Percentiles rank a stretch among this genome's conserved stretches.
phyloP scores from a whole-genome alignment of 1,140 invertebrate species.

The Melanaphis sacchari region DNA sequence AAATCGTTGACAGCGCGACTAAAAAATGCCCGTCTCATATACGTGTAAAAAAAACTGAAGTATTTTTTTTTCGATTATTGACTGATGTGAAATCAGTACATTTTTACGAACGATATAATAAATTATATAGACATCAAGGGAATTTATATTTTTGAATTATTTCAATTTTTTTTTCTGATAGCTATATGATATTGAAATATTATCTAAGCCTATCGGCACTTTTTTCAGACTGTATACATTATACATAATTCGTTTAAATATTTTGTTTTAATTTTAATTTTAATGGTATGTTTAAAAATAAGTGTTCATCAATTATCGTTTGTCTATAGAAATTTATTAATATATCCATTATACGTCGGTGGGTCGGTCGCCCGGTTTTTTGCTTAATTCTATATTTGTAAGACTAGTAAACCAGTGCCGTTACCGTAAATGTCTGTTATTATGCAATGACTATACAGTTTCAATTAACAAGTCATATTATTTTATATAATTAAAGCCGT shows the following conservation, averaged over 20 bases:
- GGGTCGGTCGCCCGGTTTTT: not conserved
- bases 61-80: not conserved
- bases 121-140: not conserved
- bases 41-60: not conserved
- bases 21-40: not conserved
- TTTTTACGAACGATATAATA: not conserved
- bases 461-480: conserved; percentile 34
- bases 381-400: conserved; percentile 20
- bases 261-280: not conserved
- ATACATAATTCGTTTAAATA: not conserved
- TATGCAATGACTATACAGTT: conserved; percentile 6
- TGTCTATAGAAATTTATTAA: not conserved
- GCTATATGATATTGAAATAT: not conserved
- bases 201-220: not conserved
- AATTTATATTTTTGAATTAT: not conserved
- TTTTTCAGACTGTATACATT: not conserved
- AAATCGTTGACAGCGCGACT: not conserved
- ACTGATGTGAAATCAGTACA: not conserved
- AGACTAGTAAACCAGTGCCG: not conserved
- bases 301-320: not conserved
- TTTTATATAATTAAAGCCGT: conserved; percentile 27
- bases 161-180: not conserved
- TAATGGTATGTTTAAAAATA: not conserved
- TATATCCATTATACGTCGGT: not conserved
- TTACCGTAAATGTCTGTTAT: conserved; percentile 41